A percentile compares a stretch with the other conserved stretches of the same genome.
Conservation (phyloP, 2,888 invertebrate species). For the Folsomia manolachei region DNA sequence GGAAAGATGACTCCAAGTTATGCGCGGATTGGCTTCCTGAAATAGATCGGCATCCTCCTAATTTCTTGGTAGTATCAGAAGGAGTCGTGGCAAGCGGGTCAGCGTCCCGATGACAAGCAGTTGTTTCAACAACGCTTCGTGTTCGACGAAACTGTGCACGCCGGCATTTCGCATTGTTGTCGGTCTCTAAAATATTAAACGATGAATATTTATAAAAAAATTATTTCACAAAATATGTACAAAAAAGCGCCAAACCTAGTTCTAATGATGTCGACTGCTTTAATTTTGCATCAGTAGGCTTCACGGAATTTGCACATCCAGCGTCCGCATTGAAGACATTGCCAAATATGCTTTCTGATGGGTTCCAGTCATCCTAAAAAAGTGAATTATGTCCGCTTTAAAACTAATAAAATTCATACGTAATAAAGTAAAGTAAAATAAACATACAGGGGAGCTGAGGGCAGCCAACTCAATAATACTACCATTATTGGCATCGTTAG, state of each 20-base stretch:
- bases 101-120: conserved; percentile 12
- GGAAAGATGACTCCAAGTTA: conserved; percentile 3
- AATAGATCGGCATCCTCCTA: neutral
- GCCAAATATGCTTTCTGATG: conserved; percentile 21
- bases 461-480: conserved; percentile 18
- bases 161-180: conserved; percentile 28
- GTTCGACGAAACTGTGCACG: conserved; percentile 51
- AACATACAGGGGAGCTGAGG: too few species aligned
- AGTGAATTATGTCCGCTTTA: too few species aligned
- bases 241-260: conserved; percentile 56
- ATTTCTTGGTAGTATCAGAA: neutral
- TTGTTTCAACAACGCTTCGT: conserved; percentile 53
- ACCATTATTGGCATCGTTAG: neutral
- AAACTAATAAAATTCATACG: too few species aligned
- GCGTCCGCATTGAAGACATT: conserved; percentile 49
- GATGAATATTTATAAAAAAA: too few species aligned
- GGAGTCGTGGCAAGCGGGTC: neutral
- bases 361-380: neutral
- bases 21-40: neutral
- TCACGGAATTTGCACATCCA: conserved; percentile 38
- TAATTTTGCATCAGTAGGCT: too few species aligned
- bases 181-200: conserved; percentile 6
- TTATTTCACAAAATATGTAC: too few species aligned
- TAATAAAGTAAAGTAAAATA: too few species aligned
- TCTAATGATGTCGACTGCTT: conserved; percentile 63